These are phyloP conservation scores for Mastomys coucha DNA, from an alignment of 2,113 vertebrate species.

Conservation along the genomic window DNA sequence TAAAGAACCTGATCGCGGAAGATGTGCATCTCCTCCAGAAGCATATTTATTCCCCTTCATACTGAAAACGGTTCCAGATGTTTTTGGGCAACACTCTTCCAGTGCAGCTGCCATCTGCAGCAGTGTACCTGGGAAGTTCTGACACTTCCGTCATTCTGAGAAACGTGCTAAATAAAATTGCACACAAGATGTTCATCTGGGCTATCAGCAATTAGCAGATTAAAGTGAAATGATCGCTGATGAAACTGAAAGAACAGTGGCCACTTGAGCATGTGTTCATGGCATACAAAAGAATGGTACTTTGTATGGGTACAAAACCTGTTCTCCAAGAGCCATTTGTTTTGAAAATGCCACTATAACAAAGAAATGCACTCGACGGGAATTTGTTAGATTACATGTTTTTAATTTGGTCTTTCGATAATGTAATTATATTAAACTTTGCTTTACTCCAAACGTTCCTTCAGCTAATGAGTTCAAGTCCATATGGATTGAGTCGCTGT, in stretches of 20 bases:
- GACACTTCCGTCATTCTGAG: constrained; percentile 73
- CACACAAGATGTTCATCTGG: constrained; percentile 71
- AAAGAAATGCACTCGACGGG: constrained; percentile 1
- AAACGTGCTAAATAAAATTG: constrained; percentile 79
- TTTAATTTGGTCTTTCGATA: constrained; percentile 43
- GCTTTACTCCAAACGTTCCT: background rate
- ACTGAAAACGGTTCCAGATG: constrained; percentile 80
- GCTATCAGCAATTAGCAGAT: constrained; percentile 62
- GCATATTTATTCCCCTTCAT: constrained; percentile 64
- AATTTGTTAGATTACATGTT: background rate
- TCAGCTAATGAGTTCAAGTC: constrained; percentile 27
- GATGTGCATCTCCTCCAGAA: constrained; percentile 59
- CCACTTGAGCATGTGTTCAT: constrained; percentile 29
- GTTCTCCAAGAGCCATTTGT: constrained; percentile 5
- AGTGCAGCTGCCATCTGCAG: constrained; percentile 74
- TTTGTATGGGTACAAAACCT: constrained; percentile 20
- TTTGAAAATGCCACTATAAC: background rate
- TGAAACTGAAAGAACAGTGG: constrained; percentile 44
- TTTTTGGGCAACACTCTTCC: constrained; percentile 72
- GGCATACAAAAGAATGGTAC: constrained; percentile 4
- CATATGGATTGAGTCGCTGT: constrained; percentile 16
- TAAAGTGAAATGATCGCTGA: constrained; percentile 47
- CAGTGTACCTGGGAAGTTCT: constrained; percentile 74
- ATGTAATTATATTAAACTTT: constrained; percentile 27
- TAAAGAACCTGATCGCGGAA: constrained; percentile 53